Conservation (phyloP, 2,113 vertebrate species). For the Mustela lutreola region DNA sequence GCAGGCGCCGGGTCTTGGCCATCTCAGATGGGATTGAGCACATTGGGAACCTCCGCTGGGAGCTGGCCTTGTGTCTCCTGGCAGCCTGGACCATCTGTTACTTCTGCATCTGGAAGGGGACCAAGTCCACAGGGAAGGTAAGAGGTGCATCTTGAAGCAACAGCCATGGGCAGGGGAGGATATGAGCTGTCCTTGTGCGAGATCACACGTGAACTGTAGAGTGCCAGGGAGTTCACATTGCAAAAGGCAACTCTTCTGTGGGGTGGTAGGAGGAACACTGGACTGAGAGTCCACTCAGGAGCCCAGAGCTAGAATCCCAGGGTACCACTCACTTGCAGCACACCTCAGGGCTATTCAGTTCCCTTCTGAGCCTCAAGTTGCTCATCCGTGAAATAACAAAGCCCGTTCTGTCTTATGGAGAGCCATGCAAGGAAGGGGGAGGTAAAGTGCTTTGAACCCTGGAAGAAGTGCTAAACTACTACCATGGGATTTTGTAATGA, state of each 20-base stretch:
- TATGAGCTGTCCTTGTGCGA: rapidly evolving
- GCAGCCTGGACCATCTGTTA: slow-evolving; percentile 99
- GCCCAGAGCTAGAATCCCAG: neutral
- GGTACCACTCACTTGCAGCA: rapidly evolving
- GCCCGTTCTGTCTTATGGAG: too few species aligned
- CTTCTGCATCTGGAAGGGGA: slow-evolving; percentile 99
- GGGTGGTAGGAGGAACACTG: neutral
- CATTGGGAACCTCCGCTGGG: slow-evolving; percentile 96
- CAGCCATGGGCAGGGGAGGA: rapidly evolving
- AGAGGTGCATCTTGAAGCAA: slow-evolving; percentile 66
- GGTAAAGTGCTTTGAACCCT: neutral
- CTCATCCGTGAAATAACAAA: neutral
- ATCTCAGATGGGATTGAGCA: slow-evolving; percentile 98
- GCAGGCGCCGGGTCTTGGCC: slow-evolving; percentile 94
- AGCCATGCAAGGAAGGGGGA: neutral
- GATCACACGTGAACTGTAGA: neutral
- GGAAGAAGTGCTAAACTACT: neutral
- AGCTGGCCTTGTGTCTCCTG: slow-evolving; percentile 96
- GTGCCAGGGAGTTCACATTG: neutral
- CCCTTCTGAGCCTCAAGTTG: neutral
- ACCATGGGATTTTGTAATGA: rapidly evolving
- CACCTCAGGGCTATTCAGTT: neutral
- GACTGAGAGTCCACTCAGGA: neutral
- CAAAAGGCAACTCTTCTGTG: neutral
- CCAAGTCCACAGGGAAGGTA: slow-evolving; percentile 99